phyloP scores from a whole-genome alignment of 2,888 invertebrate species.

The Papilio gigon region DNA sequence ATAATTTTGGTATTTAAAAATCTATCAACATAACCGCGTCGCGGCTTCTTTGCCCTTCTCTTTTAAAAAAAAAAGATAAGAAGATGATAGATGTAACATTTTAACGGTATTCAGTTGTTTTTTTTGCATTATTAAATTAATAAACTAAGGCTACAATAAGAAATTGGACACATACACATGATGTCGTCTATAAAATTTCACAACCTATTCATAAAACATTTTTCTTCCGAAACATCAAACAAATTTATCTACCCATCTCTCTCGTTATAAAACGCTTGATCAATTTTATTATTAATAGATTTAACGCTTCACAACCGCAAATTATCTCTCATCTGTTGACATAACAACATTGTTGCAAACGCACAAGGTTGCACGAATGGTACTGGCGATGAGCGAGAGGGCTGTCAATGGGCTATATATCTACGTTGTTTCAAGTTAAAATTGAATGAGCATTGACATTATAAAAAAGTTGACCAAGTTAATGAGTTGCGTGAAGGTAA shows the following conservation, averaged over 20 bases:
- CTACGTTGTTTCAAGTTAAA: slow-evolving; percentile 44
- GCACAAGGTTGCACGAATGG: not conserved
- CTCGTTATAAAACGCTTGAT: not conserved
- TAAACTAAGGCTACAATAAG: too few relatives aligned
- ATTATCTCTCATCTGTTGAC: slow-evolving; percentile 19
- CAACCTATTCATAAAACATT: too few relatives aligned
- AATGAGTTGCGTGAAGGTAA: slow-evolving; percentile 76
- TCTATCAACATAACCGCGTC: too few relatives aligned
- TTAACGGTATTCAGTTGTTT: too few relatives aligned
- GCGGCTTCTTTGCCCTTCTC: too few relatives aligned
- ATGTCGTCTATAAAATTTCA: too few relatives aligned
- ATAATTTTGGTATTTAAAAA: too few relatives aligned
- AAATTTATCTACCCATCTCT: not conserved
- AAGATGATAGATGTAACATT: too few relatives aligned
- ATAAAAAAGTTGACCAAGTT: slow-evolving; percentile 57
- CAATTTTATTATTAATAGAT: not conserved
- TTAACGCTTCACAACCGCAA: not conserved
- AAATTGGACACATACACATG: too few relatives aligned
- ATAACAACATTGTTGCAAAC: slow-evolving; percentile 31
- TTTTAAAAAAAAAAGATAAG: too few relatives aligned
- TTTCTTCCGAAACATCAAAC: not conserved
- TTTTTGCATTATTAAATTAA: too few relatives aligned
- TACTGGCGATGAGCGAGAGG: not conserved
- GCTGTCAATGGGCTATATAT: slow-evolving; percentile 33
- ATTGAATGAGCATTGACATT: slow-evolving; percentile 52